phyloP scores from a whole-genome alignment of 2,888 invertebrate species.

The Platynereis dumerilii region DNA sequence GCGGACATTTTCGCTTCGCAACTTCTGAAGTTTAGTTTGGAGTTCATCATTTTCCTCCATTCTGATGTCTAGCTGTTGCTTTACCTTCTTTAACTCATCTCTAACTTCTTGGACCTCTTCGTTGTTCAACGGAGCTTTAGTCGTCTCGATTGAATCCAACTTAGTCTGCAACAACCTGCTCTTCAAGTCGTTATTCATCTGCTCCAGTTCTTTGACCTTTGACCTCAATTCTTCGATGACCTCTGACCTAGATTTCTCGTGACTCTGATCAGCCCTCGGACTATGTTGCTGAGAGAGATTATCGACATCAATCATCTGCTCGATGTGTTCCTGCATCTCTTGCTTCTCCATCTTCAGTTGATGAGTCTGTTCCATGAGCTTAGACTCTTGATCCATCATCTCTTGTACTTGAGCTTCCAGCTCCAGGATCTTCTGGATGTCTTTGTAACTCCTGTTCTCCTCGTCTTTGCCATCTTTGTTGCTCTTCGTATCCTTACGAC shows the following conservation, averaged over 20 bases:
- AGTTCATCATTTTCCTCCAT: too few relatives aligned
- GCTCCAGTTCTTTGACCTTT: slow-evolving; percentile 15
- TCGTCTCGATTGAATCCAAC: slow-evolving; percentile 10
- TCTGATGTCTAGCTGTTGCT: too few relatives aligned
- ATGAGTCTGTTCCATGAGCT: slow-evolving; percentile 24
- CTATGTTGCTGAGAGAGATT: neutral
- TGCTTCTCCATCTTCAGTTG: slow-evolving; percentile 25
- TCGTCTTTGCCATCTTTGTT: slow-evolving; percentile 2
- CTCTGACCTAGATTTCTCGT: neutral
- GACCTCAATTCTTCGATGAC: neutral
- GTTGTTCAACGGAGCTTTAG: neutral
- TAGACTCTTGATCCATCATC: slow-evolving; percentile 11
- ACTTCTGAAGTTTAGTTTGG: too few relatives aligned
- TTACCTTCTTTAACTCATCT: slow-evolving; percentile 1
- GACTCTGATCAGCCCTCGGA: neutral
- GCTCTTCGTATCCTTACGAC: neutral
- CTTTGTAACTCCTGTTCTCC: slow-evolving; percentile 6
- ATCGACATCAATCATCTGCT: neutral
- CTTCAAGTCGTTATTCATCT: slow-evolving; percentile 9
- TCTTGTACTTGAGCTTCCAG: slow-evolving; percentile 21
- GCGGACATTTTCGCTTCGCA: too few relatives aligned
- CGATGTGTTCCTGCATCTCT: slow-evolving; percentile 26
- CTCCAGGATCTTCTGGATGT: neutral
- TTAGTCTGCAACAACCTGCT: slow-evolving; percentile 12
- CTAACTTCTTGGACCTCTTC: neutral